Evolutionary conservation across 2,113 vertebrate species (phyloP), one percentile per base, ranked within the genome.

Genomic region (Chaetops frenatus): DNA sequence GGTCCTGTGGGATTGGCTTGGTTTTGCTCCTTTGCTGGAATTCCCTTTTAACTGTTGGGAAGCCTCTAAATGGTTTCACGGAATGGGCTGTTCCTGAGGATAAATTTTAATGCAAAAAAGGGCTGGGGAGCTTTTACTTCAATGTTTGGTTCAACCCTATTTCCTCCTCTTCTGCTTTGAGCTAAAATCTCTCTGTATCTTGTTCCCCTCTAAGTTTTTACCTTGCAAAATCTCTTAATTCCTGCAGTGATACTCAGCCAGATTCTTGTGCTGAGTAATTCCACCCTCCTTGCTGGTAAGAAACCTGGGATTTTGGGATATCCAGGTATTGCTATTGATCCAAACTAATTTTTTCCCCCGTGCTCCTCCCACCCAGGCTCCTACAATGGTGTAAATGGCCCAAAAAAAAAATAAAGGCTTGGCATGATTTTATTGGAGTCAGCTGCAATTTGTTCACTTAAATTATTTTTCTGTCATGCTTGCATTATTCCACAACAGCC

Each of bases 11-110:
- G 78, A 19, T 58, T 84, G 88, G 35, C 50, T 84, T 74, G 78
- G 5, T 56, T 91, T 94, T 90, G 31, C 53, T 90, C 25, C 70
- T 79, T 67, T 79, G 57, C 71, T 90, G 51, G 86, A 74, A 71
- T 50, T 50, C 56, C 70, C 70, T 85, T 77, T 64, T 16, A 60
- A 15, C 31, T 3, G 1, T 10, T 31, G 50, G 60, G 71, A 45
- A 85, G 60, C 42, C 27, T 54, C 24, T 12, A 10, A 77, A 64
- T 1, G 2, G 38, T 35, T 70, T 86, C 18, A 2, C 20, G 66
- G 54, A 61, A 44, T 2, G 51, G 66, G 45, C 53, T 38, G 51
- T 8, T 88, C 50, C 35, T 54, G 42, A 15, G 73, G 36, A 8
- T 69, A 61, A 54, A 11, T 28, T 51, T 73, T 36, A n/a, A 45